Evolutionary conservation across 2,888 invertebrate species (phyloP).

Genomic region (Diarsia mendica): DNA sequence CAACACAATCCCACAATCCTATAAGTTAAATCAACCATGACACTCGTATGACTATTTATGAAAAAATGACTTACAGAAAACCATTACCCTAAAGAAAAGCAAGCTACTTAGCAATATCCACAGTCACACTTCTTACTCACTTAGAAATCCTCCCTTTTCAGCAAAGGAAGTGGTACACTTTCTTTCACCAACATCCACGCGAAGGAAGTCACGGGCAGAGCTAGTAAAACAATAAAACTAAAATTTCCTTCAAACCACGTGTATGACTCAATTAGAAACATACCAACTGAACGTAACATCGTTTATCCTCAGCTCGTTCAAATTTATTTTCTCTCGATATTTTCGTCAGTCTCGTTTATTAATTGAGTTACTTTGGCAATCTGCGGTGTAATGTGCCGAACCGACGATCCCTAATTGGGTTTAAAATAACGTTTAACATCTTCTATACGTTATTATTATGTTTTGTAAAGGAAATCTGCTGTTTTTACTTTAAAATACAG

Average conservation of each 20-base stretch:
- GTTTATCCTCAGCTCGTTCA: not conserved
- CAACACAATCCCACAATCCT: not conserved
- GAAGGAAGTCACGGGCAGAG: not conserved
- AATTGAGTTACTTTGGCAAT: constrained; percentile 4
- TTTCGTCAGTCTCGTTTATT: constrained; percentile 1
- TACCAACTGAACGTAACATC: not conserved
- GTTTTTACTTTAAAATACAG: not conserved
- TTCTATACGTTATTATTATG: not conserved
- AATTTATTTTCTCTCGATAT: constrained; percentile 9
- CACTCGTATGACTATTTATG: no score
- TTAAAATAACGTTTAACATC: constrained; percentile 9
- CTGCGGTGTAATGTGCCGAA: not conserved
- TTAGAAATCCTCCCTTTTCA: not conserved
- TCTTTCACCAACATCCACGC: not conserved
- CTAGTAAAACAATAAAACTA: not conserved
- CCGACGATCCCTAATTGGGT: not conserved
- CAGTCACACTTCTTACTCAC: not conserved
- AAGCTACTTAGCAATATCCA: not conserved
- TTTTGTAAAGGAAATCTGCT: constrained; percentile 8
- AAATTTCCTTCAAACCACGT: not conserved
- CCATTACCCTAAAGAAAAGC: not conserved
- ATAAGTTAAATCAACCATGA: no score
- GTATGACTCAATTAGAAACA: not conserved
- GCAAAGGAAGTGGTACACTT: not conserved
- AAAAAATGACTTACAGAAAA: not conserved